Evolutionary conservation across 2,113 vertebrate species (phyloP).

Genomic region (Embiotoca jacksoni): DNA sequence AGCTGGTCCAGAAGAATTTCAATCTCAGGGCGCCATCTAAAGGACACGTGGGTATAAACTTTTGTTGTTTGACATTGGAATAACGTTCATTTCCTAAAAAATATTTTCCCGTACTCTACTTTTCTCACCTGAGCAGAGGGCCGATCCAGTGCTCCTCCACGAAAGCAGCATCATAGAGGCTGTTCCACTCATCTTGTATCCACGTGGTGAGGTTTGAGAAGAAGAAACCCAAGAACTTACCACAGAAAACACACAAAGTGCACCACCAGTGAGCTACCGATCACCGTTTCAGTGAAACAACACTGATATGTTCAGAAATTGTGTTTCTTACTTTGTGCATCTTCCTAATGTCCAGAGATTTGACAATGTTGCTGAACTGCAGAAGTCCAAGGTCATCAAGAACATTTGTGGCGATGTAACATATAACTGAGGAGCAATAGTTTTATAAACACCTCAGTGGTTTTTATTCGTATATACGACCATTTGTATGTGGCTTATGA

Average conservation of each 20-base stretch:
- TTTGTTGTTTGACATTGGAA: not conserved
- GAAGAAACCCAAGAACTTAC: slow-evolving; percentile 93
- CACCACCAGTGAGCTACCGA: not conserved
- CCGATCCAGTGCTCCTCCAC: slow-evolving; percentile 88
- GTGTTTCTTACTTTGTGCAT: slow-evolving; percentile 85
- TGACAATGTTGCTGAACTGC: slow-evolving; percentile 86
- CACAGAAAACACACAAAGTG: slow-evolving; percentile 6
- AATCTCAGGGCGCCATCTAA: slow-evolving; percentile 90
- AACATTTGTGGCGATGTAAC: slow-evolving; percentile 89
- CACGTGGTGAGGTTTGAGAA: slow-evolving; percentile 89
- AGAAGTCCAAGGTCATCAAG: slow-evolving; percentile 89
- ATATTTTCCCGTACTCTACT: not conserved
- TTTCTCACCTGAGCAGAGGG: slow-evolving; percentile 87
- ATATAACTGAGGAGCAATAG: slow-evolving; percentile 85
- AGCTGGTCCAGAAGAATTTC: slow-evolving; percentile 84
- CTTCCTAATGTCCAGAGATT: slow-evolving; percentile 85
- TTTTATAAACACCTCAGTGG: not conserved
- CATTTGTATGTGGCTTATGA: not conserved
- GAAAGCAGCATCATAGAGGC: slow-evolving; percentile 84
- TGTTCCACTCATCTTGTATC: slow-evolving; percentile 93
- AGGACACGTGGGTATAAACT: slow-evolving; percentile 25
- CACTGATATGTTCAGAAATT: not conserved
- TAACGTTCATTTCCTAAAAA: not conserved
- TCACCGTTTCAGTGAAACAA: not conserved
- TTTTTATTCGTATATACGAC: not conserved